Conservation (phyloP, 2,888 invertebrate species). For the Andricus curvator region DNA sequence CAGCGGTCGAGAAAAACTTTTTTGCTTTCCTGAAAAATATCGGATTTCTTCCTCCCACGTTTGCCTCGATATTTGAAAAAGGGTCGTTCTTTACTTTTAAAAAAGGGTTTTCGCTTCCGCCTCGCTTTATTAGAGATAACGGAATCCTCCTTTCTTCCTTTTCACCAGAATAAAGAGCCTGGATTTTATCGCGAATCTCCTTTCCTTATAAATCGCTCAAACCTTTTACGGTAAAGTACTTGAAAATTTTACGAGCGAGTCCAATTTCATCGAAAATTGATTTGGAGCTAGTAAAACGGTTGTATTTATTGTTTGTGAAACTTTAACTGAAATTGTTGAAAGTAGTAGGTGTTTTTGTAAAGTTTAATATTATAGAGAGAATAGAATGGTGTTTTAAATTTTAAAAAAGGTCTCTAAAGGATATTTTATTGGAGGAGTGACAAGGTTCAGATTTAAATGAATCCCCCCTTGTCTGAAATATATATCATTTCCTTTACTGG, state of each 20-base stretch:
- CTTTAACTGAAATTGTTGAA: background rate
- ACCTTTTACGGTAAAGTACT: background rate
- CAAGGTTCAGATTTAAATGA: background rate
- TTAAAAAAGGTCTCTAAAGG: background rate
- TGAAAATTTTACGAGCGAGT: background rate
- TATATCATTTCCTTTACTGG: too few species aligned
- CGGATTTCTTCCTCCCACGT: slow-evolving; percentile 50
- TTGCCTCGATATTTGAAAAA: background rate
- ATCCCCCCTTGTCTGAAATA: background rate
- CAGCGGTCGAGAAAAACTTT: slow-evolving; percentile 20
- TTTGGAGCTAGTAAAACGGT: background rate
- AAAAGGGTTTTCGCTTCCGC: slow-evolving; percentile 47
- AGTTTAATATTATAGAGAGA: too few species aligned
- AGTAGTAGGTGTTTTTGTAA: background rate
- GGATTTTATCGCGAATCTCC: slow-evolving; percentile 15
- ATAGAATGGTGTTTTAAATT: background rate
- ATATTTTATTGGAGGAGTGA: background rate
- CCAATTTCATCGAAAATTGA: background rate
- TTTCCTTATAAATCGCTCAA: slow-evolving; percentile 36
- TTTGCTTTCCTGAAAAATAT: slow-evolving; percentile 55
- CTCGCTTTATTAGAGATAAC: slow-evolving; percentile 32
- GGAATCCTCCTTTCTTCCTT: slow-evolving; percentile 17
- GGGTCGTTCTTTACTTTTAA: slow-evolving; percentile 41
- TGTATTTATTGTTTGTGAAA: background rate
- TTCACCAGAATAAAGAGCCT: background rate